Conservation (phyloP, 2,888 invertebrate species). For the Trichogramma dendrolimi region DNA sequence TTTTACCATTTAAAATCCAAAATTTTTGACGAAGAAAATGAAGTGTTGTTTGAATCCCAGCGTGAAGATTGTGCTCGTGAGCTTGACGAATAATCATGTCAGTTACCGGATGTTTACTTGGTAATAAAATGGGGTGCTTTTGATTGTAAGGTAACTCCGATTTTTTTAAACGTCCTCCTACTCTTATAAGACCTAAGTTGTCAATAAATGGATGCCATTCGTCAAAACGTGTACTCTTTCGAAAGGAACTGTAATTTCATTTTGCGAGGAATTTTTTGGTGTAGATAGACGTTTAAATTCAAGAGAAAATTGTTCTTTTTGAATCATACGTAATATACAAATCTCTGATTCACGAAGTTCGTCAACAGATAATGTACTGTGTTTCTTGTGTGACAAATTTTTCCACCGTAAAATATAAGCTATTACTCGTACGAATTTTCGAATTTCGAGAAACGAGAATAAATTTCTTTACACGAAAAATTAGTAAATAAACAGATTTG, state of each 20-base stretch:
- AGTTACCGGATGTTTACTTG: conserved; percentile 1
- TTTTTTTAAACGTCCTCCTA: neutral
- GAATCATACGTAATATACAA: neutral
- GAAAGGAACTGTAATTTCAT: neutral
- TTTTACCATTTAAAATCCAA: too few relatives aligned
- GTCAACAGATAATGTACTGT: too few relatives aligned
- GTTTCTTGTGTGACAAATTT: too few relatives aligned
- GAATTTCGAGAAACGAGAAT: neutral
- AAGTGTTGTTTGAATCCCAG: conserved; percentile 3
- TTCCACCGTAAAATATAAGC: neutral
- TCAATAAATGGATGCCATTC: neutral
- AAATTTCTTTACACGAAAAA: neutral
- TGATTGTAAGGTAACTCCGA: neutral
- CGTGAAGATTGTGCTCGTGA: neutral
- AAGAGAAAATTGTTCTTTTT: neutral
- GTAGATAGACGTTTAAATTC: neutral
- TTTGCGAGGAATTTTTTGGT: too few relatives aligned
- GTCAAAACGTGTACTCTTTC: neutral
- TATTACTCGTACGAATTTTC: neutral
- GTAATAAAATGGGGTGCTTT: conserved; percentile 3
- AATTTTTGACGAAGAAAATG: too few relatives aligned
- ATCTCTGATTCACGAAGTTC: neutral
- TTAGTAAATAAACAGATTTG: neutral
- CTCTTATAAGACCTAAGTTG: neutral
- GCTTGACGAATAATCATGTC: conserved; percentile 2